Evolutionary conservation across 2,888 invertebrate genomes (phyloP).

Genomic region (Eristalinus sepulchralis): DNA sequence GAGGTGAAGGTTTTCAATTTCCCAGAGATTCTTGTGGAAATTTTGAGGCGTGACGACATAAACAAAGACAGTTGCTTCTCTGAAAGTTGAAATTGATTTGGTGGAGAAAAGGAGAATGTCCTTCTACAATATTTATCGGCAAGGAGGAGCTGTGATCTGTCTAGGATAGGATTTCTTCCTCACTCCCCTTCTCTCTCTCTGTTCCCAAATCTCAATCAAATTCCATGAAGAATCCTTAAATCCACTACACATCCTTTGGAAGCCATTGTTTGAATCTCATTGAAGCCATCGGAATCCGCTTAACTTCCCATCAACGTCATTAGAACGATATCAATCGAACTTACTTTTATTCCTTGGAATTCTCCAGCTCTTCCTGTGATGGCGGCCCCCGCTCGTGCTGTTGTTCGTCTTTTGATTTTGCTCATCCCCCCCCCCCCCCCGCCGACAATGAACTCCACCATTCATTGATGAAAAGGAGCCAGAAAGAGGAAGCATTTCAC

Average conservation of each 20-base stretch:
- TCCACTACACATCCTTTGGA: neutral
- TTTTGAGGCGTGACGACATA: neutral
- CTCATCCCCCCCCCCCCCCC: neutral
- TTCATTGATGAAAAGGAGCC: constrained; percentile 7
- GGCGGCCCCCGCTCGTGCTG: neutral
- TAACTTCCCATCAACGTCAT: constrained; percentile 43
- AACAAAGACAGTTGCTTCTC: neutral
- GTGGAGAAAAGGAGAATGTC: neutral
- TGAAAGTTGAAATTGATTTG: neutral
- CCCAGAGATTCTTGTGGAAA: neutral
- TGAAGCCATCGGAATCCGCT: constrained; percentile 5
- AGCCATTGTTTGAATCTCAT: constrained; percentile 33
- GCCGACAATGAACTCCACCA: constrained; percentile 24
- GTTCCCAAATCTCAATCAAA: neutral
- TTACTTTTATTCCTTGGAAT: constrained; percentile 15
- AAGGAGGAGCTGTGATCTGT: no score
- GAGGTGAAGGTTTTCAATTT: neutral
- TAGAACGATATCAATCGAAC: constrained; percentile 49
- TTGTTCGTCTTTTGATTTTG: neutral
- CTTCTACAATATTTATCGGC: no score
- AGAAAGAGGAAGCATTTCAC: constrained; percentile 5
- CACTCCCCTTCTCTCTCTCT: neutral
- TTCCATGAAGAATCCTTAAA: neutral
- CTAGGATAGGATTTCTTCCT: no score
- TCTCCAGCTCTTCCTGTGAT: neutral